Conservation (phyloP, 2,113 vertebrate genomes). For the Petroica traversi region DNA sequence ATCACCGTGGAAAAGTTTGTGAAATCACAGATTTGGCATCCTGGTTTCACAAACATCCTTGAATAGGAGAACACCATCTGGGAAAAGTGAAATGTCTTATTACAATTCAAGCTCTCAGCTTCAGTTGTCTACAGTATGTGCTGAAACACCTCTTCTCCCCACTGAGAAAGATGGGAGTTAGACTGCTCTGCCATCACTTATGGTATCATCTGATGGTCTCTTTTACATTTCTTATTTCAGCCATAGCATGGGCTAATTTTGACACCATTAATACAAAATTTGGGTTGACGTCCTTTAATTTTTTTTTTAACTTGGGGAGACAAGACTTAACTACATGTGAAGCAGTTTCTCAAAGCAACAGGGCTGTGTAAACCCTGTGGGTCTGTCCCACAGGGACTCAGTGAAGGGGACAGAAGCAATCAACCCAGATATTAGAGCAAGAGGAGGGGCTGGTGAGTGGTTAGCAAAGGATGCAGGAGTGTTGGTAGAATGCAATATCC, state of each 20-base stretch:
- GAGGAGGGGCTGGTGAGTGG: rapidly evolving
- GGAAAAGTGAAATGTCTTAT: background rate
- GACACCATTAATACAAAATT: background rate
- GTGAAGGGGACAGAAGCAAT: background rate
- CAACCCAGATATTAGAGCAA: rapidly evolving
- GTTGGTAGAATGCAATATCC: background rate
- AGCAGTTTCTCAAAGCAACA: rapidly evolving
- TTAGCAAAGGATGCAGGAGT: background rate
- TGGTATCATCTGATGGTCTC: background rate
- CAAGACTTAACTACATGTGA: rapidly evolving
- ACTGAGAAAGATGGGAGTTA: background rate
- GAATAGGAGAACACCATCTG: background rate
- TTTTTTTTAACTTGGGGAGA: background rate
- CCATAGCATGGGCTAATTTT: background rate
- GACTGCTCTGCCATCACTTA: background rate
- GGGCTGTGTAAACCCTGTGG: background rate
- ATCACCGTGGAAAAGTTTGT: conserved; percentile 20
- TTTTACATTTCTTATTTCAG: background rate
- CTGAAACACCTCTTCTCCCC: background rate
- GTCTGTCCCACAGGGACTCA: background rate
- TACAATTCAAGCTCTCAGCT: background rate
- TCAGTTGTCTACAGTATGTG: background rate
- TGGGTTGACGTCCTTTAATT: background rate
- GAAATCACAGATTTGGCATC: conserved; percentile 33
- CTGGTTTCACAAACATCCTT: background rate